Conservation (phyloP, 1,140 invertebrate species). For the Ceratina calcarata region DNA sequence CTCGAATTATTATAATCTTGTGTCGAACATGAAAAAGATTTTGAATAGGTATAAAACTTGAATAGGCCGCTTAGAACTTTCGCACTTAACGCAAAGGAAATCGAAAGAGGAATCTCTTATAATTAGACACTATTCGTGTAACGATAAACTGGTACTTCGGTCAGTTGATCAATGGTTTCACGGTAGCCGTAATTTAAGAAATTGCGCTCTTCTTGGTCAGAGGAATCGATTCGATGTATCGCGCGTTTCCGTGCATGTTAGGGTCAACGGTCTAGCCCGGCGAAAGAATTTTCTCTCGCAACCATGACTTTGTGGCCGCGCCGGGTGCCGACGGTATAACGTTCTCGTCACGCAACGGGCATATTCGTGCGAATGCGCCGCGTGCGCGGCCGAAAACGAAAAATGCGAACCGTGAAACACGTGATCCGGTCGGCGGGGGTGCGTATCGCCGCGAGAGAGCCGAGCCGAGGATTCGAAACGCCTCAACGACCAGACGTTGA, state of each 20-base stretch:
- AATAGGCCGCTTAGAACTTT: no score
- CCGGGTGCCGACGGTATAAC: slow-evolving; percentile 25
- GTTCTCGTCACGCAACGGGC: slow-evolving; percentile 58
- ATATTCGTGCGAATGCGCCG: slow-evolving; percentile 51
- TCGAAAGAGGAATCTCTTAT: no score
- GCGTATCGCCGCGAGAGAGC: slow-evolving; percentile 9
- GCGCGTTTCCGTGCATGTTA: background rate
- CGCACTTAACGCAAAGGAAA: no score
- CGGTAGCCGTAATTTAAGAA: background rate
- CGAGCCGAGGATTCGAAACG: slow-evolving; percentile 46
- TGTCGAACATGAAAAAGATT: no score
- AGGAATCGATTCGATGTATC: slow-evolving; percentile 16
- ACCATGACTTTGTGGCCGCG: slow-evolving; percentile 52
- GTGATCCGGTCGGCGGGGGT: background rate
- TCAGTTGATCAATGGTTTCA: no score
- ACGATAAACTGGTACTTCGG: no score
- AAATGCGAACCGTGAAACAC: slow-evolving; percentile 27
- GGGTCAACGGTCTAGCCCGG: slow-evolving; percentile 51
- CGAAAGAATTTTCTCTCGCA: slow-evolving; percentile 48
- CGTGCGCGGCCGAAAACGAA: slow-evolving; percentile 41
- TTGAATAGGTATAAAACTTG: no score
- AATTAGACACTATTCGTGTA: no score
- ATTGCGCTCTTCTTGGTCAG: background rate
- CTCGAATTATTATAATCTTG: no score
- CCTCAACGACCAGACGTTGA: slow-evolving; percentile 53